Evolutionary conservation across 2,888 invertebrate genomes (phyloP), one percentile per base, ranked within the genome.

Genomic region (Macrosoma leucophasiata): DNA sequence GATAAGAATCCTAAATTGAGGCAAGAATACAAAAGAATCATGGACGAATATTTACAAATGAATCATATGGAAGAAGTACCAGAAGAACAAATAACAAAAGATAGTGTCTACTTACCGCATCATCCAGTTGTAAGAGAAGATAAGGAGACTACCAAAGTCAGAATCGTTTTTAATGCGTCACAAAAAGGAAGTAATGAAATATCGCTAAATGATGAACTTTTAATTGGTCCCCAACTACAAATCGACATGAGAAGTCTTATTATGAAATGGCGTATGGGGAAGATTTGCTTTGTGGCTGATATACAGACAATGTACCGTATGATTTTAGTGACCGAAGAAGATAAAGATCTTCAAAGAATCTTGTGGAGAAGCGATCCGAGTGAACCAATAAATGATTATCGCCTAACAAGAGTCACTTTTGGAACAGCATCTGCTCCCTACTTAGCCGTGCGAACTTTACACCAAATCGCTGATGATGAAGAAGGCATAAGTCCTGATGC

Each of bases 341-440:
- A 35, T 13, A 19, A 3, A 18, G 14, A 29, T 13, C 12, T 20
- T 3, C 54, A 57, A 23, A 24, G 48, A 19, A 26, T 41, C 4
- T 10, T 45, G 3, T 45, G 39, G 41, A 22, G 39, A 22, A 23
- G 25, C 6, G 26, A 31, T 13, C 14, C 15, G 22, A 15, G 13
- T 13, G 25, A 43, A 8, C 23, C 29, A 7, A 8, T 41, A 2
- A 33, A 39, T 29, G 29, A 36, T 1, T 41, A 36, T 22, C 20
- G 35, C 13, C 32, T 53, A 4, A 17, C 27, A 2, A 41, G 35
- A 12, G 49, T 53, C 0, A 49, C 48, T 3, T 54, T 40, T 18
- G 54, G 50, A 6, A 33, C 36, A 6, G 29, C 46, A 2, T 34
- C 37, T 13, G 52, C 49, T 5, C 50, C 55, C 2, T 43, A 35